Evolutionary conservation across 1,140 invertebrate species (phyloP).

Genomic region (Atta cephalotes): DNA sequence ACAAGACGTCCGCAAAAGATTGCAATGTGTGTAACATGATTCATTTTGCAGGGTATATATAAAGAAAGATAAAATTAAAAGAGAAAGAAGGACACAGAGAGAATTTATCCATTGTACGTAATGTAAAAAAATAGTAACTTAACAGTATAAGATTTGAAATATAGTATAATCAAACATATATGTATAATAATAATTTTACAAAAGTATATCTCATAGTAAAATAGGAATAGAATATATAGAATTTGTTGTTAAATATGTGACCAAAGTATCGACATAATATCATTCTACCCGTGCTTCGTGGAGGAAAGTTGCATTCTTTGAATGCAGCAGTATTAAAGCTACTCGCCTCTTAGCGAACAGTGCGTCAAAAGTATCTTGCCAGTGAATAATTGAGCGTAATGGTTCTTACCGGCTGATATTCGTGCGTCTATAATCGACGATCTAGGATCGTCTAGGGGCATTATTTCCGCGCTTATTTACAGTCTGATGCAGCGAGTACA

Average conservation of each 20-base stretch:
- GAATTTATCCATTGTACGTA: not conserved
- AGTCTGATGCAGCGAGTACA: constrained; percentile 29
- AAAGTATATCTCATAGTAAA: constrained; percentile 11
- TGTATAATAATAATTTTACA: not conserved
- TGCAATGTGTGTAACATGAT: not conserved
- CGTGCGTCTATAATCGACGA: constrained; percentile 54
- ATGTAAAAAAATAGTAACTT: not conserved
- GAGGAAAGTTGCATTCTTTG: constrained; percentile 35
- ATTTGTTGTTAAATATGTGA: not conserved
- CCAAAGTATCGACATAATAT: not conserved
- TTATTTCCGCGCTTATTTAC: constrained; percentile 47
- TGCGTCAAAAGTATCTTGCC: constrained; percentile 62
- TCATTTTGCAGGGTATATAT: not conserved
- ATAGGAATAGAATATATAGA: not conserved
- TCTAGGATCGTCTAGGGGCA: constrained; percentile 29
- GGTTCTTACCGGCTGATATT: constrained; percentile 55
- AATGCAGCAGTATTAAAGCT: constrained; percentile 59
- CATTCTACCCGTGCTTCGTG: constrained; percentile 44
- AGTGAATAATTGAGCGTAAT: constrained; percentile 62
- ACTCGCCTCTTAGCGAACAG: constrained; percentile 50
- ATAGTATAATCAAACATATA: not conserved
- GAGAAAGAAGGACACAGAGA: not conserved
- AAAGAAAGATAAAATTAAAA: not conserved
- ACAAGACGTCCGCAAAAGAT: not conserved
- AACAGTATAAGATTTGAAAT: not conserved